A percentile compares a stretch with the other conserved stretches of the same genome.
phyloP scores from a whole-genome alignment of 2,113 vertebrate species.

The Seriola dumerili region DNA sequence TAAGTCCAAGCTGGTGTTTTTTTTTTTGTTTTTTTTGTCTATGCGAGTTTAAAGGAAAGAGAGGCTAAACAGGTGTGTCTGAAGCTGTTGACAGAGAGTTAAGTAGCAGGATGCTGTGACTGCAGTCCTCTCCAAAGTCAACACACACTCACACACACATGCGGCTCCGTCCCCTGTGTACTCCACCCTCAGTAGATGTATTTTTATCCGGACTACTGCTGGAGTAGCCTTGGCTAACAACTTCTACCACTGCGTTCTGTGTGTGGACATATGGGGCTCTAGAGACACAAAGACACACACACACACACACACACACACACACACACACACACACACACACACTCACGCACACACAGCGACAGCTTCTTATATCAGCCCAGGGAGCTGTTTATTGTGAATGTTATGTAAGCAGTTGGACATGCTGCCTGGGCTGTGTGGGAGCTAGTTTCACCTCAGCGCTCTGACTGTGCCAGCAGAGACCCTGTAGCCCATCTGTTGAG shows the following conservation, averaged over 20 bases:
- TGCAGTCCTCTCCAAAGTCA: conserved; percentile 1
- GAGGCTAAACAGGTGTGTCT: conserved; percentile 7
- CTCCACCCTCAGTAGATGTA: conserved; percentile 33
- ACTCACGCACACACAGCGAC: background rate
- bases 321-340: background rate
- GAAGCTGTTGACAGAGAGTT: background rate
- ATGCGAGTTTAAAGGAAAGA: background rate
- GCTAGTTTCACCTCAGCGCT: conserved; percentile 46
- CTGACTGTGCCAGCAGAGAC: conserved; percentile 52
- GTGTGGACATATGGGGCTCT: conserved; percentile 12
- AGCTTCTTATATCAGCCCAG: conserved; percentile 24
- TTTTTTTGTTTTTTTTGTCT: background rate
- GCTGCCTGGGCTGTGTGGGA: conserved; percentile 54
- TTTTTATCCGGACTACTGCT: conserved; percentile 40
- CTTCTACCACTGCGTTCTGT: conserved; percentile 23
- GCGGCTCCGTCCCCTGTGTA: conserved; percentile 8
- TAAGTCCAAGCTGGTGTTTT: no score
- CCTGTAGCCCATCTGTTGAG: conserved; percentile 63
- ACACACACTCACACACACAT: background rate
- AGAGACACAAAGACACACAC: background rate
- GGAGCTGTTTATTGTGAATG: conserved; percentile 45
- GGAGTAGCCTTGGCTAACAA: conserved; percentile 10
- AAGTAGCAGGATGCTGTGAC: background rate
- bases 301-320: background rate
- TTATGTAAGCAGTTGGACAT: conserved; percentile 56